Conservation (phyloP, 2,113 vertebrate species). For the Azemiops feae region DNA sequence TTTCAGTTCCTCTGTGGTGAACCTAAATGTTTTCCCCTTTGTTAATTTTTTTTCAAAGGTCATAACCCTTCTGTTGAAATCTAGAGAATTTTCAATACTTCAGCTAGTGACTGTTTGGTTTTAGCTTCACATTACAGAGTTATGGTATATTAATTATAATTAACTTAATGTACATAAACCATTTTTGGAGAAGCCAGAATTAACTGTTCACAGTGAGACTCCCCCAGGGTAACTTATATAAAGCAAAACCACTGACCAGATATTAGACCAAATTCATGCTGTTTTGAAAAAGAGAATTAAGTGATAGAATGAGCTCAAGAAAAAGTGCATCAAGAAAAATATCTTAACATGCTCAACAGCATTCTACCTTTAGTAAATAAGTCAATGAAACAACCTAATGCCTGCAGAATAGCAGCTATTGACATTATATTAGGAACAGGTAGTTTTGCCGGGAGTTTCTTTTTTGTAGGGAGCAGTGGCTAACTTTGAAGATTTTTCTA, state of each 20-base stretch:
- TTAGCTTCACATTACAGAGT: slow-evolving; percentile 48
- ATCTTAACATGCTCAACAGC: neutral
- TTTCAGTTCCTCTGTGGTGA: neutral
- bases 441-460: too few relatives aligned
- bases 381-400: too few relatives aligned
- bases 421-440: too few relatives aligned
- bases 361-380: too few relatives aligned
- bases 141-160: slow-evolving; percentile 39
- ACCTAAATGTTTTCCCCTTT: slow-evolving; percentile 2
- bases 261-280: slow-evolving; percentile 46
- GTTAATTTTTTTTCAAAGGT: slow-evolving; percentile 11
- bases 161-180: slow-evolving; percentile 51
- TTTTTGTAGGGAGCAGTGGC: too few relatives aligned
- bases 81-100: slow-evolving; percentile 33
- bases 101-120: neutral
- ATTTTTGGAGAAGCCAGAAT: slow-evolving; percentile 45
- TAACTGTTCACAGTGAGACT: slow-evolving; percentile 39
- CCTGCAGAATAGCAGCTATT: too few relatives aligned
- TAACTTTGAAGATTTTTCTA: too few relatives aligned
- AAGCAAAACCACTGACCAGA: slow-evolving; percentile 50
- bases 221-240: slow-evolving; percentile 54
- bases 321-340: slow-evolving; percentile 33
- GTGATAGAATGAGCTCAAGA: slow-evolving; percentile 32
- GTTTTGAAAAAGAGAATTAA: slow-evolving; percentile 28
- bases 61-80: neutral